phyloP scores from a whole-genome alignment of 1,140 invertebrate genomes.

The Pissodes strobi region DNA sequence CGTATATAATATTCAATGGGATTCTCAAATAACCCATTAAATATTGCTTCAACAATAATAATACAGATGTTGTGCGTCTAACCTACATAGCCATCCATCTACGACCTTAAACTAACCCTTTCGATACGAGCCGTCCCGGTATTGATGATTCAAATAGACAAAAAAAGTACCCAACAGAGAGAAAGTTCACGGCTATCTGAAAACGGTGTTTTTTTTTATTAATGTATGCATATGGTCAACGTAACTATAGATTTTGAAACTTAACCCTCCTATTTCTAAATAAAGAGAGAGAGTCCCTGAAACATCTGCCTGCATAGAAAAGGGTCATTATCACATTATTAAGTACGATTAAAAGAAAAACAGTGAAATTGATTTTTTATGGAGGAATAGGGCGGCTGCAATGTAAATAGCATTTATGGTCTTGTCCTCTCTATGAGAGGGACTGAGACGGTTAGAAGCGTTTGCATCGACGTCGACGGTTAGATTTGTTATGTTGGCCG shows the following conservation, averaged over 20 bases:
- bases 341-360: constrained; percentile 18
- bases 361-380: constrained; percentile 18
- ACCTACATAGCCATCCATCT: not conserved
- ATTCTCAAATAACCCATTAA: no score
- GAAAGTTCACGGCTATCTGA: constrained; percentile 19
- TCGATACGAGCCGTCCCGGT: not conserved
- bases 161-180: constrained; percentile 19
- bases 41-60: no score
- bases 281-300: constrained; percentile 13
- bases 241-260: constrained; percentile 16
- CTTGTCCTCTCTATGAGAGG: no score
- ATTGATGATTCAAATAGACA: constrained; percentile 14
- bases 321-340: constrained; percentile 17
- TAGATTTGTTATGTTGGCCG: not conserved
- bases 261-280: constrained; percentile 19
- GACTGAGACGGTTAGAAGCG: no score
- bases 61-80: constrained; percentile 3
- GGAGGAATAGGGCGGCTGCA: not conserved
- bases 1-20: no score
- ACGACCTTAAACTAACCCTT: constrained; percentile 2
- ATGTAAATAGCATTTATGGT: not conserved
- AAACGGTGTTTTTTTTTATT: constrained; percentile 18
- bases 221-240: constrained; percentile 36
- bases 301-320: constrained; percentile 24
- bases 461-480: no score